Base-by-base conservation (phyloP, 2,797 vertebrate species). In the Anguilla obscura region DNA sequence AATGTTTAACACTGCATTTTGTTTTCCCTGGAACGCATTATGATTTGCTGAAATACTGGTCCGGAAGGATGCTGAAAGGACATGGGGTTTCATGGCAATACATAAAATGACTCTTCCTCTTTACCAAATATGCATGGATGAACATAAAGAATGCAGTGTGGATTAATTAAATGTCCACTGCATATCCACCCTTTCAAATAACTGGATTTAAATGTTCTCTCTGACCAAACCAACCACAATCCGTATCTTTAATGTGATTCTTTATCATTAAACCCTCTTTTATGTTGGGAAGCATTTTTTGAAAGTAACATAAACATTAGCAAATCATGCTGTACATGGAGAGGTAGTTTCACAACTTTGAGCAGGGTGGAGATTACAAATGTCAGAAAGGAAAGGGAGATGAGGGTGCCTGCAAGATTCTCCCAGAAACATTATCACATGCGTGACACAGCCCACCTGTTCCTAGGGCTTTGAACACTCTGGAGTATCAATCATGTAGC, bases 1-100 rank as follows among this genome's bases (percentile, higher is more conserved):
- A n/a, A 87, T 88, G 82, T 89, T 91, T 91, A 89, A 45, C 89
- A 90, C 91, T 92, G 58, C 56, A 79, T 85, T 56, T 89, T 50
- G 87, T 16, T 86, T 86, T 90, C 30, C 87, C 54, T 84, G 48
- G 84, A 86, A 90, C 88, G 85, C 2, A 12, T 85, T 90, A 89
- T 88, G 56, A 86, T 7, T n/a, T 89, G 79, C 74, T 56, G 27
- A 50, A 9, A 80, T 33, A 16, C 27, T 12, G 9, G 30, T 71
- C 24, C 63, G 7, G 50, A 60, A 50, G 24, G 74, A 80, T 54
- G 40, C 30, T 56, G 12, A 45, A 71, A 86, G 10, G 8, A 18
- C 74, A 40, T 36, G 36, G 9, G 21, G 40, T 48, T 82, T 48
- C 79, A 82, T 82, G 45, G 45, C 79, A 82, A 48, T 50, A 82